Evolutionary conservation across 2,797 vertebrate genomes (phyloP), one percentile per base, ranked within the genome.

Genomic region (Pseudochaenichthys georgianus): DNA sequence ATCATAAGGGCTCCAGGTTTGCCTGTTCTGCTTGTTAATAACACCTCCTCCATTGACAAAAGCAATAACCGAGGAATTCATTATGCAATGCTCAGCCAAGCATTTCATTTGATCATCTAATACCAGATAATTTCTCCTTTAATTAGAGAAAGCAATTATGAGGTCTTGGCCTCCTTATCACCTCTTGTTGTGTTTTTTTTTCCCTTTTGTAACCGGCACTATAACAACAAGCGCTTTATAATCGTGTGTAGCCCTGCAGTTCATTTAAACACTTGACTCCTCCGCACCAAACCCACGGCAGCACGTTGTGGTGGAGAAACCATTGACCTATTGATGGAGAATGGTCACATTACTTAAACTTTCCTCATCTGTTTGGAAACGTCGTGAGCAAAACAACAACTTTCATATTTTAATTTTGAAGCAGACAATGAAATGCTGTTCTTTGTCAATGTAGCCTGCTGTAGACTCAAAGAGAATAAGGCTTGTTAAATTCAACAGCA

Each of bases 131-230:
- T 55, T 53, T 84, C 41, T 84, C 31, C 77, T 87, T 87, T 88
- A 88, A 89, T 88, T 77, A 87, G 59, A 51, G 75, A 83, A 88
- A 84, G 78, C 62, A 82, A 81, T 91, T 81, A 87, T 76, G 69
- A 82, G 77, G 74, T 77, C 50, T 53, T 43, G 70, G 72, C 65
- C 70, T 81, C 63, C 73, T 70, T 65, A 66, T 82, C 70, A 67
- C 67, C 67, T 73, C 34, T 38, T 67, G 16, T 38, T 38, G 34
- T 38, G 34, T 38, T 38, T 21, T 31, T 43, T 9, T 34, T 45
- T 60, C 19, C 67, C 28, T 43, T 66, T 67, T 58, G 10, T 9
- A 42, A 79, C 61, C 3, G 2, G 45, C 47, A 34, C 55, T 38
- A 81, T 82, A 46, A 67, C 34, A 13, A 64, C 46, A 42, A 23